Conservation (phyloP, 2,113 vertebrate species). For the Cephalopterus ornatus region DNA sequence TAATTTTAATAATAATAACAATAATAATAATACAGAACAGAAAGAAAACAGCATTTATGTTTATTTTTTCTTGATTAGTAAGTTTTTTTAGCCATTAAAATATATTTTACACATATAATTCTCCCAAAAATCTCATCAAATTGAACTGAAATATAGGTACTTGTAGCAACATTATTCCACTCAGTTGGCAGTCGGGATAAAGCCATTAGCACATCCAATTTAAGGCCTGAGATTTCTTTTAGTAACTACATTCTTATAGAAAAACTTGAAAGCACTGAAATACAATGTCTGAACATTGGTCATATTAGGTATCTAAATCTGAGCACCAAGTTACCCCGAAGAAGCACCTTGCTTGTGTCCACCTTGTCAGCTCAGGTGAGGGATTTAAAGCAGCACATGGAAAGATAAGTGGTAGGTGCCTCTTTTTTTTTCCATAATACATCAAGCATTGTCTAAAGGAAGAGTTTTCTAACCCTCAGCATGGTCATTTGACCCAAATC, state of each 20-base stretch:
- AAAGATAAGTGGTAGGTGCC: neutral
- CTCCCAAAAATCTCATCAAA: constrained; percentile 39
- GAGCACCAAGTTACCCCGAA: neutral
- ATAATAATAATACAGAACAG: constrained; percentile 25
- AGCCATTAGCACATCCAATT: neutral
- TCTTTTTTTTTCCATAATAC: neutral
- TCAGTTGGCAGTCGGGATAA: neutral
- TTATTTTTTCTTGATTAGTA: neutral
- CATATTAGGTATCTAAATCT: neutral
- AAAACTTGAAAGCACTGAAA: neutral
- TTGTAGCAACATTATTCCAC: constrained; percentile 24
- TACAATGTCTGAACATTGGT: neutral
- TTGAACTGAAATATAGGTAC: neutral
- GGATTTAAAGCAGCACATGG: neutral
- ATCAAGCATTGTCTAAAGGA: neutral
- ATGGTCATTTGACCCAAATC: neutral
- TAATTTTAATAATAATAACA: neutral
- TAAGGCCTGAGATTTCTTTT: neutral
- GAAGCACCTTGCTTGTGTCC: neutral
- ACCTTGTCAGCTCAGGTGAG: neutral
- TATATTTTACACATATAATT: constrained; percentile 15
- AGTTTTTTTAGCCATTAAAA: constrained; percentile 44
- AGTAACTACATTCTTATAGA: neutral
- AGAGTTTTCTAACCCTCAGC: neutral
- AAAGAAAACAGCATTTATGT: neutral